These are phyloP conservation scores for Andrena fulva DNA, from an alignment of 2,888 invertebrate genomes.

Conservation along the genomic window DNA sequence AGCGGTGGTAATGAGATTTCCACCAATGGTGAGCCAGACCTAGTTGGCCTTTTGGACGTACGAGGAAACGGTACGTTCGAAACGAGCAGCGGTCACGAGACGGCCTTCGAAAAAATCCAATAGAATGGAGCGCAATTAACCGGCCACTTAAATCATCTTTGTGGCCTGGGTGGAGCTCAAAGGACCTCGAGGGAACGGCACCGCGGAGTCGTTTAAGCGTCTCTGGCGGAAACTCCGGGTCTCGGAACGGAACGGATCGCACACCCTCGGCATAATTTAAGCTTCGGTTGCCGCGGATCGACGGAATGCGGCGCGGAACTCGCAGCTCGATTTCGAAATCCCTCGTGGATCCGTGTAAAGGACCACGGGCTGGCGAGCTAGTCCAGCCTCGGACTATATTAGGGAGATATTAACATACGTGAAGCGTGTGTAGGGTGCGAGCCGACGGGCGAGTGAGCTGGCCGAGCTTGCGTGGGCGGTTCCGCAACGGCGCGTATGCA, in stretches of 20 bases:
- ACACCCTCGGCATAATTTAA: slow-evolving; percentile 58
- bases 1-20: slow-evolving; percentile 30
- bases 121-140: background rate
- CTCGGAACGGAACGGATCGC: slow-evolving; percentile 13
- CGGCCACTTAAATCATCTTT: background rate
- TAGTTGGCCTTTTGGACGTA: background rate
- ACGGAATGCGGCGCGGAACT: slow-evolving; percentile 47
- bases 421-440: slow-evolving; percentile 34
- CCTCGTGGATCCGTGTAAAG: slow-evolving; percentile 40
- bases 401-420: slow-evolving; percentile 67
- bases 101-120: background rate
- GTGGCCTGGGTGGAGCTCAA: background rate
- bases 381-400: slow-evolving; percentile 51
- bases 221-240: slow-evolving; percentile 9
- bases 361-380: slow-evolving; percentile 19
- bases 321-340: slow-evolving; percentile 61
- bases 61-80: too few species aligned
- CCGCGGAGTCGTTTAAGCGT: slow-evolving; percentile 49
- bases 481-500: slow-evolving; percentile 35
- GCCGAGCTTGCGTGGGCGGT: slow-evolving; percentile 13
- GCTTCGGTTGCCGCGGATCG: slow-evolving; percentile 33
- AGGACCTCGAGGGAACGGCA: background rate
- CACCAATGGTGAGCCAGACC: background rate
- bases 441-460: background rate
- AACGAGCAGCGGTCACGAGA: background rate